Base-by-base conservation (phyloP, 2,113 vertebrate species). In the Eretmodus cyanostictus region DNA sequence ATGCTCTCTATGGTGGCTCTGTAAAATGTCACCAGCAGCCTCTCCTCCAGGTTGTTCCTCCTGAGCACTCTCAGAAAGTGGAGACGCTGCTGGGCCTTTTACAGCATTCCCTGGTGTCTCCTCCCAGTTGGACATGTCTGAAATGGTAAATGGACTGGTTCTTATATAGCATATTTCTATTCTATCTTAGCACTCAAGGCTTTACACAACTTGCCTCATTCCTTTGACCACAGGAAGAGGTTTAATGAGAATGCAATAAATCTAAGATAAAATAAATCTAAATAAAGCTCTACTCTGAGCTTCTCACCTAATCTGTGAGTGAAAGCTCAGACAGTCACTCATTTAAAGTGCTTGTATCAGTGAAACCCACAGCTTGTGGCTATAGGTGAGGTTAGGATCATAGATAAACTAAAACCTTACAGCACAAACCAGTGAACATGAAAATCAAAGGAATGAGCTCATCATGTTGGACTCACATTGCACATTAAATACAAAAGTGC, bases 81-180 rank as follows among this genome's bases (percentile, higher is more conserved):
- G 22, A 22, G 22, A 22, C 3, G 22, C 22, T 22, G 22, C 22
- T 22, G 22, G 22, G 22, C 22, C 22, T 22, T 22, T 22, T 22
- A 22, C 66, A 24, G 38, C 13, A 9, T 76, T 27, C 29, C 14
- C 42, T 29, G 22, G 8, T 1, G 14, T 76, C 42, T 76, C 24
- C 14, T 76, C 24, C 16, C 42, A 29, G n/a, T 42, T 45, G 22
- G 8, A 40, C 1, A 13, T 68, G 0, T 0, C 3, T 40, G 63
- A 71, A 42, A 36, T 11, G 59, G 17, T 36, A 63, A 36, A 63
- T 5, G 31, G 0, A 34, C 54, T 14, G 24, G 54, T 57, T 57
- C 24, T 57, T 57, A 29, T 29, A 2, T 29, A 13, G 24, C 7
- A 29, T 9, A 14, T 1, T 1, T 59, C 55, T 59, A 59, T 9